Conservation (phyloP, 1,140 invertebrate genomes). For the Drosophila dunni region DNA sequence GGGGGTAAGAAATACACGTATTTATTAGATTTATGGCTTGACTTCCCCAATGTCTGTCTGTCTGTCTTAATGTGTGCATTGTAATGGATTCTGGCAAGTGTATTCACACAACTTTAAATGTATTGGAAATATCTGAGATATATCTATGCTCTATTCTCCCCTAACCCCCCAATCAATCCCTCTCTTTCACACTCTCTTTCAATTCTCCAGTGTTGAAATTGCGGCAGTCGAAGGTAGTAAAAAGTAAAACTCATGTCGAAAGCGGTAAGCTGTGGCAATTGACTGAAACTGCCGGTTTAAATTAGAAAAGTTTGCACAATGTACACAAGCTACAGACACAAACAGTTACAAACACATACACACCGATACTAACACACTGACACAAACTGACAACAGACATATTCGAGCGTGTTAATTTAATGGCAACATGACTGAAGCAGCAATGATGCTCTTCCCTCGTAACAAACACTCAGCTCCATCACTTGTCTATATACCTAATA, state of each 20-base stretch:
- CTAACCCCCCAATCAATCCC: background rate
- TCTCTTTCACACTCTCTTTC: background rate
- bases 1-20: conserved; percentile 67
- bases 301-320: conserved; percentile 81
- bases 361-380: background rate
- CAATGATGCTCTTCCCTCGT: conserved; percentile 20
- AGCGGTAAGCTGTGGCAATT: conserved; percentile 81
- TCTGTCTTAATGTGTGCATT: conserved; percentile 44
- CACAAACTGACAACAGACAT: conserved; percentile 34
- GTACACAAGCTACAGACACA: conserved; percentile 59
- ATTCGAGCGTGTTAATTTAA: conserved; percentile 79
- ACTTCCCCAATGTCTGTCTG: conserved; percentile 37
- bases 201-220: conserved; percentile 38
- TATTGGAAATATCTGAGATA: conserved; percentile 69
- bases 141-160: conserved; percentile 24
- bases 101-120: conserved; percentile 80
- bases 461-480: conserved; percentile 7
- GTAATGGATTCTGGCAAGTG: conserved; percentile 75
- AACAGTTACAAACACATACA: conserved; percentile 12
- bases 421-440: conserved; percentile 57
- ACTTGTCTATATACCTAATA: conserved; percentile 16
- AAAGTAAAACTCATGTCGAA: conserved; percentile 82
- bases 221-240: conserved; percentile 69
- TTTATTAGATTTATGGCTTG: conserved; percentile 81
- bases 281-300: conserved; percentile 82